Conservation (phyloP, 2,888 invertebrate species). For the Rutpela maculata region DNA sequence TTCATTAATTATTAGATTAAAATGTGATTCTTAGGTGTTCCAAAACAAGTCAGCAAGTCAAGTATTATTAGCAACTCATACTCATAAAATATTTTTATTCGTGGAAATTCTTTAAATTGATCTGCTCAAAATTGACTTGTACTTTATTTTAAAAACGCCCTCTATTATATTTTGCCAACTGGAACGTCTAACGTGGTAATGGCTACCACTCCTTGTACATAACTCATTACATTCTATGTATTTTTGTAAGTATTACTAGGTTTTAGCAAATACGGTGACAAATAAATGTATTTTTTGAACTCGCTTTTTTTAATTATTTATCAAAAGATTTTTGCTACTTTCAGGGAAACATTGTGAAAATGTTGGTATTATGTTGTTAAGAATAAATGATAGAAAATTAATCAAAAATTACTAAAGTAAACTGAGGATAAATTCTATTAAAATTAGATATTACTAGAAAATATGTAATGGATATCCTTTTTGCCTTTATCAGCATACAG, state of each 20-base stretch:
- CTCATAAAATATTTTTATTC: neutral
- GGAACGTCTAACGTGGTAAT: slow-evolving; percentile 10
- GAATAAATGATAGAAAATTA: no score
- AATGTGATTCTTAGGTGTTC: slow-evolving; percentile 48
- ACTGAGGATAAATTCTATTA: no score
- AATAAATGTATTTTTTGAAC: slow-evolving; percentile 49
- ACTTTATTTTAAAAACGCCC: slow-evolving; percentile 18
- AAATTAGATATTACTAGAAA: no score
- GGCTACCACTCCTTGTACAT: slow-evolving; percentile 55
- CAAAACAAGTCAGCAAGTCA: slow-evolving; percentile 14
- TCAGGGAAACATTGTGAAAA: neutral
- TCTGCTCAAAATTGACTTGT: neutral
- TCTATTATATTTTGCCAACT: neutral
- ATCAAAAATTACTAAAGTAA: no score
- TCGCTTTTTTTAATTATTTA: neutral
- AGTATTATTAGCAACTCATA: neutral
- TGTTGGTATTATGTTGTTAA: neutral
- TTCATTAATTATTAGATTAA: slow-evolving; percentile 18
- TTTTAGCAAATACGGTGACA: slow-evolving; percentile 62
- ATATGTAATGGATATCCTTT: no score
- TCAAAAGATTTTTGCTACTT: neutral
- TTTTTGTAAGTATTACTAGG: slow-evolving; percentile 47
- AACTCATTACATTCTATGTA: slow-evolving; percentile 47
- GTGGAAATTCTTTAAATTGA: neutral
- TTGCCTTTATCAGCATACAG: no score